phyloP scores from a whole-genome alignment of 2,888 invertebrate genomes.

The Cinara cedri region DNA sequence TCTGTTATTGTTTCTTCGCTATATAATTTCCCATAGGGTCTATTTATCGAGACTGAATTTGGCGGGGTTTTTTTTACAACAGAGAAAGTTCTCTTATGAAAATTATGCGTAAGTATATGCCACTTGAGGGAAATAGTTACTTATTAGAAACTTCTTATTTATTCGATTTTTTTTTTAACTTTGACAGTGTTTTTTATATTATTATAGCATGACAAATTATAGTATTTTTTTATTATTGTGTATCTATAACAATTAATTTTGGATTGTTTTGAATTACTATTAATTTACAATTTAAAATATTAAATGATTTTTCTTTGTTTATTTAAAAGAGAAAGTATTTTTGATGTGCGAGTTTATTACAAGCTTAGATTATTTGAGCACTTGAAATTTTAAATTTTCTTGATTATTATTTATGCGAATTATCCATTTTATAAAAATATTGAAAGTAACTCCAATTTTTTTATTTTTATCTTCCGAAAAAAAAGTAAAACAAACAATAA shows the following conservation, averaged over 20 bases:
- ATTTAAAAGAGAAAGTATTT: not conserved
- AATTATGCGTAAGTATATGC: not conserved
- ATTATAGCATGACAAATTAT: not conserved
- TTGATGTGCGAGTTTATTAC: too few species aligned
- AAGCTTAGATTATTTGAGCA: not conserved
- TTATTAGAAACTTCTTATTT: not conserved
- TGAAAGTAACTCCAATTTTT: conserved; percentile 22
- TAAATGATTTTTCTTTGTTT: not conserved
- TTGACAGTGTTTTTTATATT: not conserved
- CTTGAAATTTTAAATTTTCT: conserved; percentile 1
- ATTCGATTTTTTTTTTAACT: not conserved
- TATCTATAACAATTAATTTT: not conserved
- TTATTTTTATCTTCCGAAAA: conserved; percentile 4
- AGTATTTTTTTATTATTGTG: not conserved
- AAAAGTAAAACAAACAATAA: conserved; percentile 44
- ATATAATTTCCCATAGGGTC: not conserved
- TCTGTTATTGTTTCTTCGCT: not conserved
- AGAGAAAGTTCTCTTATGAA: not conserved
- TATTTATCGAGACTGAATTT: not conserved
- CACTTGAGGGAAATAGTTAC: conserved; percentile 14
- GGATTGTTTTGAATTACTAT: not conserved
- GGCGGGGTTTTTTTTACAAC: not conserved
- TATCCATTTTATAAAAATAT: conserved; percentile 17
- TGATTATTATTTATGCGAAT: conserved; percentile 21
- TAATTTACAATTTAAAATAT: not conserved